phyloP scores from a whole-genome alignment of 2,113 vertebrate species.

The Sialia sialis region DNA sequence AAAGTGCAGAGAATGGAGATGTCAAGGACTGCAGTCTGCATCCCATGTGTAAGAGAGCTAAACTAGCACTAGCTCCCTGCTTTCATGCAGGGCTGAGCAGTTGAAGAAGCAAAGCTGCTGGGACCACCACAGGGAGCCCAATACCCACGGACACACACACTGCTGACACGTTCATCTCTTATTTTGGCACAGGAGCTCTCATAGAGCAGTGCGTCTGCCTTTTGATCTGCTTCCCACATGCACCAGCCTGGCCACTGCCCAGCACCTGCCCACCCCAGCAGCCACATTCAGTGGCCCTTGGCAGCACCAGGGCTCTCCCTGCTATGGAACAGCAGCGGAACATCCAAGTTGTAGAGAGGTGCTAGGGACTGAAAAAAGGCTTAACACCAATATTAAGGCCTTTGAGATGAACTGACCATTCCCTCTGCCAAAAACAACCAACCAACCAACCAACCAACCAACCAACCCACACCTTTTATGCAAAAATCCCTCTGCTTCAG shows the following conservation, averaged over 20 bases:
- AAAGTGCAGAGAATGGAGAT: neutral
- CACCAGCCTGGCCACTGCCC: neutral
- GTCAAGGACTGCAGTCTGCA: neutral
- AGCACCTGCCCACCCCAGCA: neutral
- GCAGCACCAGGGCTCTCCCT: neutral
- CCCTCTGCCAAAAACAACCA: neutral
- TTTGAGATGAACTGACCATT: neutral
- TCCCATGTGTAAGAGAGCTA: neutral
- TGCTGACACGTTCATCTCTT: accelerated
- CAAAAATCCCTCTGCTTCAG: neutral
- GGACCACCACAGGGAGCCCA: neutral
- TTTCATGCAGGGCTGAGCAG: neutral
- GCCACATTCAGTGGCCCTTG: accelerated
- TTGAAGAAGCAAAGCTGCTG: neutral
- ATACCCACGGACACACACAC: accelerated
- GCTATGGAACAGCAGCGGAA: accelerated
- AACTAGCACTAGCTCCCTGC: neutral
- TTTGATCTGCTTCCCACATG: accelerated
- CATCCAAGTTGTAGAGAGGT: accelerated
- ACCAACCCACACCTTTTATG: neutral
- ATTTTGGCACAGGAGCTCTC: neutral
- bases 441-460: neutral
- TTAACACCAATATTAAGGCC: neutral
- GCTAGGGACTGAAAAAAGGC: neutral
- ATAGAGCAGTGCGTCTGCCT: accelerated